Base-by-base conservation (phyloP, 2,888 invertebrate species). In the Megamerina dolium region DNA sequence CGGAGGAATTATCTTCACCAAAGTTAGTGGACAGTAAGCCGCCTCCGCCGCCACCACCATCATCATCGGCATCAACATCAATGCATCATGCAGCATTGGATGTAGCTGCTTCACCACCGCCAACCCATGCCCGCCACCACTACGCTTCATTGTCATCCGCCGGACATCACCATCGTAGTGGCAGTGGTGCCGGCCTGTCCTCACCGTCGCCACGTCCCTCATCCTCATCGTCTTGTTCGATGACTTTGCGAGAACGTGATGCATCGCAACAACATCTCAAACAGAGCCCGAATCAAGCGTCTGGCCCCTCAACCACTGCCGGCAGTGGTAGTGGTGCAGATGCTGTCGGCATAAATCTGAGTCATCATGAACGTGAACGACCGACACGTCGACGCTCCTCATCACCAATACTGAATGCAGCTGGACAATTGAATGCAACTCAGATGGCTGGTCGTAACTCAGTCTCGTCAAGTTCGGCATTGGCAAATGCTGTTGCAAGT, bases 1-100 rank as follows among this genome's bases (percentile, higher is more conserved):
- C 61, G n/a, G 66, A 64, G 33, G 64, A 62, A 48, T 41, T 64
- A 34, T 54, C 63, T 4, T 61, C 61, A 9, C 63, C 63, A 5
- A 63, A 64, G 44, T n/a, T n/a, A n/a, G 33, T 62, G 45, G 63
- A 64, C 18, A 46, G 61, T 8, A 64, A 64, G 34, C 57, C 60
- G 4, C 41, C 20, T n/a, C n/a, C n/a, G n/a, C n/a, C n/a, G n/a
- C n/a, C n/a, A n/a, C n/a, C n/a, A 30, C 26, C 36, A 30, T 43
- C 3, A 43, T 42, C 30, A 33, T 48, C 46, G 16, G n/a, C 38
- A 12, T 37, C 36, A 16, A n/a, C n/a, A 5, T 14, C 29, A 32
- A 30, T 59, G 38, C 60, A 61, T 44, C 49, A 10, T 23, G n/a
- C 43, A 17, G 41, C 20, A 19, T 5, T 36, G 19, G 45, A 45